Evolutionary conservation across 2,888 invertebrate species (phyloP).

Genomic region (Ennomos erosarius): DNA sequence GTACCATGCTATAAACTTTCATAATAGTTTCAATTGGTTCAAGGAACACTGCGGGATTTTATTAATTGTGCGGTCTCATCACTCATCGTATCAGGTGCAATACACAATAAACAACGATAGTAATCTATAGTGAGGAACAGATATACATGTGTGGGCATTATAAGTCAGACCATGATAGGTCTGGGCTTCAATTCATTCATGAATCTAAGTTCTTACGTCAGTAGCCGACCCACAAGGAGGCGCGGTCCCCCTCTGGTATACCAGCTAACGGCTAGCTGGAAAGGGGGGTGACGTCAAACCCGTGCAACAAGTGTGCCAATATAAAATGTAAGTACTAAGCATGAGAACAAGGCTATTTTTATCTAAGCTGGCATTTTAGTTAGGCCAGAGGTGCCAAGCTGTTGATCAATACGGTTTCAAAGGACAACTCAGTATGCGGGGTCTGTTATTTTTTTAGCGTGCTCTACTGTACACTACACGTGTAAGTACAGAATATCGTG

Average conservation of each 20-base stretch:
- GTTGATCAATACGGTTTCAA: slow-evolving; percentile 23
- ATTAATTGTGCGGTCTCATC: slow-evolving; percentile 4
- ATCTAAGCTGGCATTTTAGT: slow-evolving; percentile 41
- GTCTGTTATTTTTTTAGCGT: not conserved
- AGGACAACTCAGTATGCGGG: slow-evolving; percentile 10
- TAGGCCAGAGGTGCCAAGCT: slow-evolving; percentile 12
- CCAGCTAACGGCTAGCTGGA: slow-evolving; percentile 52
- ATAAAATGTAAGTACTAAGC: slow-evolving; percentile 65
- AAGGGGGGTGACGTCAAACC: slow-evolving; percentile 77
- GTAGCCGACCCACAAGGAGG: slow-evolving; percentile 64
- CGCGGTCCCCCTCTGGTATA: slow-evolving; percentile 57
- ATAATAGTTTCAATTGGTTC: not conserved
- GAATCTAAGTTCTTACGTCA: slow-evolving; percentile 77
- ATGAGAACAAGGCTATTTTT: slow-evolving; percentile 71
- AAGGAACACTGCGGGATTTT: not conserved
- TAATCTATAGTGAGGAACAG: slow-evolving; percentile 27
- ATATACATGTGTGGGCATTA: slow-evolving; percentile 28
- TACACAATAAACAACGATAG: slow-evolving; percentile 6
- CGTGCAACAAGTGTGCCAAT: slow-evolving; percentile 79
- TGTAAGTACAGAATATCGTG: too few species aligned
- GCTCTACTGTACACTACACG: too few species aligned
- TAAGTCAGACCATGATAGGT: slow-evolving; percentile 54
- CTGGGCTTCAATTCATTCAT: slow-evolving; percentile 77
- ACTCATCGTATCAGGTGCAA: not conserved
- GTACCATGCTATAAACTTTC: not conserved